Evolutionary conservation across 2,888 invertebrate species (phyloP), one percentile per base, ranked within the genome.

Genomic region (Drosophila nr. perissopoda): DNA sequence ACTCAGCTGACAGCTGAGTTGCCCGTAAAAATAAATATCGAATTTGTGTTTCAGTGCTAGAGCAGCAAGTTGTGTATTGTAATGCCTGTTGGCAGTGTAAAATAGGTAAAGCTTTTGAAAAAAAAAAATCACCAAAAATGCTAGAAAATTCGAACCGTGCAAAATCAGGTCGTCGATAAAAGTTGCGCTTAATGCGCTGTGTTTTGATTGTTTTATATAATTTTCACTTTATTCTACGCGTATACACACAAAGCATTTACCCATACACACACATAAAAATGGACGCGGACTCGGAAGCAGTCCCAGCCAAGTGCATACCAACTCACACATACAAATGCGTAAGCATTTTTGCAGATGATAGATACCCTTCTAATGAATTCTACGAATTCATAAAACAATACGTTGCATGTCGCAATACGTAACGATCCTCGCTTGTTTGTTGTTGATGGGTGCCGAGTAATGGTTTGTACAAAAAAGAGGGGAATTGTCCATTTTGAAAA

Each of bases 11-110:
- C 76, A 77, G 76, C 76, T 77, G 80, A 79, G 76, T 60, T 58
- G n/a, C 57, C 63, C 66, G 75, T 75, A 75, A 75, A 77, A 77
- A 77, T 77, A 77, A 77, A 80, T 66, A 66, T 80, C 76, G 63
- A 61, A 70, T 70, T 75, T 62, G 76, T 80, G 77, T 80, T 80
- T 70, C 70, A 63, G 70, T 69, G 75, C 21, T 58, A 31, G 48
- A 46, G 40, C 42, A 57, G 38, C 53, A 38, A 75, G 49, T 61
- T 60, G 70, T 66, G 65, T 46, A 60, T 60, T 75, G 70, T 79
- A 34, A 75, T 79, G 80, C 40, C 58, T 57, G 51, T 59, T 27
- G 33, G 69, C 38, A 52, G 46, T 40, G 38, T 38, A 27, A 65
- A 77, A 42, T 70, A 75, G 76, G 76, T 76, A 74, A 76, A 18